These are phyloP conservation scores for Minunthozetes semirufus DNA, from an alignment of 2,888 invertebrate genomes.

Conservation along the genomic window DNA sequence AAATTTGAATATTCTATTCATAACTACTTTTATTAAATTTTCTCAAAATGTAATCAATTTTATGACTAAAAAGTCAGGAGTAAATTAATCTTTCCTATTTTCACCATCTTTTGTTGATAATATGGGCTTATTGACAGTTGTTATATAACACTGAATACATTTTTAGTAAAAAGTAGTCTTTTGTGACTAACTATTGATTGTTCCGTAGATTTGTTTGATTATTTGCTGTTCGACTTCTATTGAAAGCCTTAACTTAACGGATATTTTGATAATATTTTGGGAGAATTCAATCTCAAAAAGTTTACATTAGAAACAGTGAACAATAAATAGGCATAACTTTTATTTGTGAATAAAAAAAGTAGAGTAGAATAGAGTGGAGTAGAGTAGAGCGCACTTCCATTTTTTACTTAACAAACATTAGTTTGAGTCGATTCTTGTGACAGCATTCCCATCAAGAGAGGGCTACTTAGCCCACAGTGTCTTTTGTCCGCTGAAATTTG, in stretches of 20 bases:
- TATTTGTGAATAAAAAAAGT: background rate
- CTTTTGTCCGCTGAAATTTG: constrained; percentile 13
- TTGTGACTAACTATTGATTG: background rate
- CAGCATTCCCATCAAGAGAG: constrained; percentile 5
- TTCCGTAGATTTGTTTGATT: background rate
- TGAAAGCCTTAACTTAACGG: background rate
- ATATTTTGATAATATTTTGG: constrained; percentile 20
- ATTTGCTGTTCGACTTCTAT: background rate
- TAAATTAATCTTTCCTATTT: background rate
- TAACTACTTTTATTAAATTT: background rate
- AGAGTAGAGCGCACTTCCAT: background rate
- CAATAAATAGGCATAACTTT: constrained; percentile 24
- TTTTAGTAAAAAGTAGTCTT: background rate
- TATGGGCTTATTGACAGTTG: background rate
- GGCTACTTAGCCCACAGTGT: constrained; percentile 17
- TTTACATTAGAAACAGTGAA: constrained; percentile 31
- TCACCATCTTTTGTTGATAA: background rate
- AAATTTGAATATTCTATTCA: too few relatives aligned
- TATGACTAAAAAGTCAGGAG: background rate
- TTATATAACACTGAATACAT: constrained; percentile 3
- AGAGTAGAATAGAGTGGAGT: too few relatives aligned
- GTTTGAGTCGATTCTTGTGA: constrained; percentile 7
- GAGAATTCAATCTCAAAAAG: constrained; percentile 26
- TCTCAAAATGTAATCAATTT: constrained; percentile 10
- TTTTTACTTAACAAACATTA: constrained; percentile 13